These are phyloP conservation scores for Toxotes lorentzi DNA, from an alignment of 2,797 vertebrate genomes.

Conservation along the genomic window DNA sequence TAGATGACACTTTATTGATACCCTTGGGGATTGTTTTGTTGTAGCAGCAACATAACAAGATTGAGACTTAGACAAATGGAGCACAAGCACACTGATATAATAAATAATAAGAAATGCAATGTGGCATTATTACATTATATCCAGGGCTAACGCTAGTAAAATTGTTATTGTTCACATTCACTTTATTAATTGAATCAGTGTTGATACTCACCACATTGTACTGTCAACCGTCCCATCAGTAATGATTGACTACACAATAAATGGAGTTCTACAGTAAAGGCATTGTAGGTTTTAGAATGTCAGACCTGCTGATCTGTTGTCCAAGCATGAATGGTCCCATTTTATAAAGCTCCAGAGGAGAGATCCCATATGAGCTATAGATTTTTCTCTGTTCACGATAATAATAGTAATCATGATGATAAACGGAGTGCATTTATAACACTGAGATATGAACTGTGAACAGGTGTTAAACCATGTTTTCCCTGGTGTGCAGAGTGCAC, in stretches of 20 bases:
- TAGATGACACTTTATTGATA: slow-evolving; percentile 27
- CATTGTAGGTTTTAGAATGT: not conserved
- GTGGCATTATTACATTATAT: not conserved
- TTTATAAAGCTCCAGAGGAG: not conserved
- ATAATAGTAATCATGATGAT: not conserved
- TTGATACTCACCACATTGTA: not conserved
- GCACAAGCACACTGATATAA: not conserved
- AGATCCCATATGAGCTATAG: not conserved
- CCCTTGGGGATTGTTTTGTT: slow-evolving; percentile 22
- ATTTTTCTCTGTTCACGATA: not conserved
- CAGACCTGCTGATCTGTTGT: not conserved
- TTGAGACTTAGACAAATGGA: not conserved
- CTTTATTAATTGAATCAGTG: not conserved
- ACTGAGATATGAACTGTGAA: not conserved
- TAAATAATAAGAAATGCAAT: not conserved
- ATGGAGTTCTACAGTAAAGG: not conserved
- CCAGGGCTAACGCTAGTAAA: too few species aligned
- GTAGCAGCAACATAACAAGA: slow-evolving; percentile 2
- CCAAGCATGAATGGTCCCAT: not conserved
- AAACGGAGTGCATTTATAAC: not conserved
- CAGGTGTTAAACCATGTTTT: not conserved
- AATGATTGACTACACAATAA: not conserved
- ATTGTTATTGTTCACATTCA: not conserved
- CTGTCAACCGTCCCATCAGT: too few species aligned
- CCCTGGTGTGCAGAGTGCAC: not conserved